phyloP scores from a whole-genome alignment of 2,113 vertebrate species.

The Tichodroma muraria region DNA sequence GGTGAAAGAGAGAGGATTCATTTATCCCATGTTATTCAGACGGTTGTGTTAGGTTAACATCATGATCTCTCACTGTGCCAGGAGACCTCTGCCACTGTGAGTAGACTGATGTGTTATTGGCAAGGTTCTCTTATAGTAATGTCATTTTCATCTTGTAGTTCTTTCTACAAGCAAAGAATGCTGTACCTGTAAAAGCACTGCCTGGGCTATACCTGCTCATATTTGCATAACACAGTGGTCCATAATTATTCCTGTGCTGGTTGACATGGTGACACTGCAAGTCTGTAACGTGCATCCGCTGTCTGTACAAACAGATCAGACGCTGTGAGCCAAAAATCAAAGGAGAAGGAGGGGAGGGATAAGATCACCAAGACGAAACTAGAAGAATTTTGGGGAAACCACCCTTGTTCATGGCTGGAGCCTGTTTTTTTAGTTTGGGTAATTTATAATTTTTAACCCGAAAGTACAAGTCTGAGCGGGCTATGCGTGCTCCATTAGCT shows the following conservation, averaged over 20 bases:
- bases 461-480: no score
- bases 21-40: neutral
- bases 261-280: neutral
- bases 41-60: neutral
- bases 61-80: accelerated
- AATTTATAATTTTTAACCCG: neutral
- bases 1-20: neutral
- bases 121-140: neutral
- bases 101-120: neutral
- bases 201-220: neutral
- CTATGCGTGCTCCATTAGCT: accelerated
- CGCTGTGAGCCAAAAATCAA: neutral
- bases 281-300: neutral
- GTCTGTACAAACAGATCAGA: accelerated
- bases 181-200: neutral
- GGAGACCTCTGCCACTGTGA: neutral
- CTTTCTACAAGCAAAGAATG: no score
- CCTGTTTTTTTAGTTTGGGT: neutral
- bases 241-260: no score
- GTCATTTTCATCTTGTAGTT: neutral
- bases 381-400: neutral
- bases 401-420: neutral
- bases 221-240: neutral
- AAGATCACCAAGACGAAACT: neutral
- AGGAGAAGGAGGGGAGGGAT: neutral